phyloP scores from a whole-genome alignment of 2,113 vertebrate species.

The Epinephelus lanceolatus region DNA sequence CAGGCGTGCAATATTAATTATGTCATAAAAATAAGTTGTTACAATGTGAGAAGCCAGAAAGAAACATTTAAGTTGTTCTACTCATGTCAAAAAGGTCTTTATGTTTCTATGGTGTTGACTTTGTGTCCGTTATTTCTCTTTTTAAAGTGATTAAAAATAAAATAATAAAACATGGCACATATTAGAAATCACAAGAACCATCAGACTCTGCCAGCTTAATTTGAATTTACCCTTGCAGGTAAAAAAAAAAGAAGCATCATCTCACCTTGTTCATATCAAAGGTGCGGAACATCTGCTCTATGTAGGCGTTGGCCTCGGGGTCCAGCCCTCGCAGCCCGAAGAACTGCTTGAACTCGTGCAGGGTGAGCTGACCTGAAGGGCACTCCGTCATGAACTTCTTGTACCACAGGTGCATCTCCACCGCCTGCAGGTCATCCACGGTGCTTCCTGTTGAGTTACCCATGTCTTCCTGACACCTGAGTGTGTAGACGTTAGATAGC shows the following conservation, averaged over 20 bases:
- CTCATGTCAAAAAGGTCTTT: no score
- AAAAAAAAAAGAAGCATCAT: background rate
- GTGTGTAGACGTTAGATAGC: background rate
- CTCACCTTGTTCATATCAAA: slow-evolving; percentile 98
- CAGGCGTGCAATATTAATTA: no score
- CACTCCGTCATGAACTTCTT: slow-evolving; percentile 96
- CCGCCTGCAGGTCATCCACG: slow-evolving; percentile 91
- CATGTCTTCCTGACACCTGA: slow-evolving; percentile 74
- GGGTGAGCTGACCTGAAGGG: slow-evolving; percentile 92
- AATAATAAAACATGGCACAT: no score
- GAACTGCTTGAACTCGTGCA: slow-evolving; percentile 95
- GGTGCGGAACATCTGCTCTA: slow-evolving; percentile 94
- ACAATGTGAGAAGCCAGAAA: no score
- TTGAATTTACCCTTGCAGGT: background rate
- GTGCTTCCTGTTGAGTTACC: slow-evolving; percentile 88
- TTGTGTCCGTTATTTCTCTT: no score
- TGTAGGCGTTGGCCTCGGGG: slow-evolving; percentile 90
- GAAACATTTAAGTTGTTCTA: no score
- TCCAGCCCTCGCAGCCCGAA: slow-evolving; percentile 91
- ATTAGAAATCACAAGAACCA: no score
- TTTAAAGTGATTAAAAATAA: no score
- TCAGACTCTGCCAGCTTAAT: no score
- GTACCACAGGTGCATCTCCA: slow-evolving; percentile 96
- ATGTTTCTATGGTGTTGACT: no score
- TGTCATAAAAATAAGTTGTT: no score